These are phyloP conservation scores for Halcyon smyrnensis DNA, from an alignment of 2,797 vertebrate species.

Conservation along the genomic window DNA sequence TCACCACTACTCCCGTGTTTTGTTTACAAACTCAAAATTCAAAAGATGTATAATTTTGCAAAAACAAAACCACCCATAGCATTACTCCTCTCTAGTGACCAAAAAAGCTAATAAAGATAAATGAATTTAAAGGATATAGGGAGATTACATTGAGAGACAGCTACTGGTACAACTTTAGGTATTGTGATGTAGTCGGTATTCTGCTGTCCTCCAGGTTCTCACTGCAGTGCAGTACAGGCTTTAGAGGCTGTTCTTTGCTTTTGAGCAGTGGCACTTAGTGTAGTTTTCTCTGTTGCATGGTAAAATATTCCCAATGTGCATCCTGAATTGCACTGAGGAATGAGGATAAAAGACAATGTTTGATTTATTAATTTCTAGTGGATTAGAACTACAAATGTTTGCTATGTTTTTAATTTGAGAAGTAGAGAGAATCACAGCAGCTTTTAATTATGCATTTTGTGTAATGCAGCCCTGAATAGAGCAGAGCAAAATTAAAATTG, in stretches of 20 bases:
- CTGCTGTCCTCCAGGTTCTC: slow-evolving; percentile 23
- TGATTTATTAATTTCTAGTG: slow-evolving; percentile 86
- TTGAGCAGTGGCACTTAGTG: slow-evolving; percentile 22
- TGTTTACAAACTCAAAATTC: not conserved
- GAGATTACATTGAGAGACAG: slow-evolving; percentile 30
- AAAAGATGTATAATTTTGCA: not conserved
- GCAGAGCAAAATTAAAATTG: slow-evolving; percentile 86
- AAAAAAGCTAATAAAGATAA: slow-evolving; percentile 60
- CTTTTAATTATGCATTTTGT: slow-evolving; percentile 87
- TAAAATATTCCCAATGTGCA: slow-evolving; percentile 74
- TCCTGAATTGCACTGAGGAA: slow-evolving; percentile 74
- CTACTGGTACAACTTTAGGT: slow-evolving; percentile 4
- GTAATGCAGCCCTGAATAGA: slow-evolving; percentile 81
- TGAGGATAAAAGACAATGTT: slow-evolving; percentile 80
- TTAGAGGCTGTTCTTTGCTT: slow-evolving; percentile 38
- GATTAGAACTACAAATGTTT: slow-evolving; percentile 85
- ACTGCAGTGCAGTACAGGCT: not conserved
- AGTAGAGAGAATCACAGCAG: slow-evolving; percentile 80
- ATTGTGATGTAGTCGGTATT: slow-evolving; percentile 8
- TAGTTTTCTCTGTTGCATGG: slow-evolving; percentile 54
- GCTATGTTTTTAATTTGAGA: slow-evolving; percentile 85
- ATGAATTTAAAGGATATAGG: slow-evolving; percentile 48
- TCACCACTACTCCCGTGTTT: not conserved
- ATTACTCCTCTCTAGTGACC: not conserved
- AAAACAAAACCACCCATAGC: not conserved